A percentile compares a stretch with the other conserved stretches of the same genome.
phyloP scores from a whole-genome alignment of 2,888 invertebrate species.

The Podotricha telesiphe region DNA sequence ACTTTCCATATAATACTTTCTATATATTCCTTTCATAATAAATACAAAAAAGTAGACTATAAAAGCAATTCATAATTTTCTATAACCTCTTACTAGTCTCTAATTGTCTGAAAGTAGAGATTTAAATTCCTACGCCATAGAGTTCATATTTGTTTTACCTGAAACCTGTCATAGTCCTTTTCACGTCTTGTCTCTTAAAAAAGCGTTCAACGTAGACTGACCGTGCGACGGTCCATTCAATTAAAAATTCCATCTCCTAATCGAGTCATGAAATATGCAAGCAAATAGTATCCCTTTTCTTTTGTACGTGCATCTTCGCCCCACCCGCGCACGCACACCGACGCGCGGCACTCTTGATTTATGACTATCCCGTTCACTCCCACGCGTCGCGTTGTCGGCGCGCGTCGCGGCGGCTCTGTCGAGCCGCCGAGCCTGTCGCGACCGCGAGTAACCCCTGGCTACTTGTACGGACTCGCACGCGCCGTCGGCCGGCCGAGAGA shows the following conservation, averaged over 20 bases:
- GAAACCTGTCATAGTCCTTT: slow-evolving; percentile 33
- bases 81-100: slow-evolving; percentile 8
- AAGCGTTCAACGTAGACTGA: slow-evolving; percentile 58
- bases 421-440: slow-evolving; percentile 75
- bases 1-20: not conserved
- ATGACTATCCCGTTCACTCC: slow-evolving; percentile 67
- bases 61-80: slow-evolving; percentile 17
- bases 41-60: slow-evolving; percentile 15
- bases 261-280: slow-evolving; percentile 84
- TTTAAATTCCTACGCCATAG: slow-evolving; percentile 30
- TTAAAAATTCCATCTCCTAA: slow-evolving; percentile 84
- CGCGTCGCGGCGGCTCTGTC: slow-evolving; percentile 70
- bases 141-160: slow-evolving; percentile 29
- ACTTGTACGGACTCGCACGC: slow-evolving; percentile 82
- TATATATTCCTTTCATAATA: slow-evolving; percentile 17
- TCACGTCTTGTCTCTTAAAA: slow-evolving; percentile 31
- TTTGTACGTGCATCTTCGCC: slow-evolving; percentile 83
- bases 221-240: slow-evolving; percentile 77
- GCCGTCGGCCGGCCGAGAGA: slow-evolving; percentile 80
- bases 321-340: slow-evolving; percentile 83
- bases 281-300: slow-evolving; percentile 84
- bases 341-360: slow-evolving; percentile 77
- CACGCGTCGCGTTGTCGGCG: slow-evolving; percentile 53
- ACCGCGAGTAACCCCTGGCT: slow-evolving; percentile 84
- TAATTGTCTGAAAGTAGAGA: slow-evolving; percentile 12